phyloP scores from a whole-genome alignment of 2,797 vertebrate species.

The Micromesistius poutassou region DNA sequence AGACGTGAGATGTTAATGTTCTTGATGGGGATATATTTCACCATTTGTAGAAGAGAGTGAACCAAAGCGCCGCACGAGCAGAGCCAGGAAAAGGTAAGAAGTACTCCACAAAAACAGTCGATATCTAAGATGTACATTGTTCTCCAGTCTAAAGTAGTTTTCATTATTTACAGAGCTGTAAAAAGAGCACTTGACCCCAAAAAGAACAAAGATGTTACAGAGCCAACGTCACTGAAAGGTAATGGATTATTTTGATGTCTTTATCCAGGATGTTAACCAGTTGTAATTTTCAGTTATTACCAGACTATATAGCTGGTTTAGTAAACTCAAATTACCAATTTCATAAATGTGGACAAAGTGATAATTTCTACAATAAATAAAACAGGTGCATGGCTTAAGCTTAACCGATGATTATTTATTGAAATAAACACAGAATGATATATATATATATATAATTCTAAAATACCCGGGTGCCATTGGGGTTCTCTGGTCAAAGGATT shows the following conservation, averaged over 20 bases:
- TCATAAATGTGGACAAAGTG: background rate
- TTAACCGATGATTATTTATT: background rate
- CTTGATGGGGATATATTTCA: constrained; percentile 14
- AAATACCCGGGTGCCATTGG: no score
- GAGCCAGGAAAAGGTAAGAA: constrained; percentile 83
- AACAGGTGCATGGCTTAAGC: background rate
- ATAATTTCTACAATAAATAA: background rate
- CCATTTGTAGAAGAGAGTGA: constrained; percentile 63
- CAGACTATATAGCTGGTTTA: background rate
- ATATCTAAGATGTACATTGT: background rate
- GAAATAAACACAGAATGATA: no score
- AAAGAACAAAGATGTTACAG: constrained; percentile 42
- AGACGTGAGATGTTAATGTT: background rate
- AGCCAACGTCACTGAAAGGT: constrained; percentile 67
- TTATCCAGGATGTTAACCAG: background rate
- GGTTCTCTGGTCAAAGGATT: constrained; percentile 60
- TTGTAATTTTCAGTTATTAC: no score
- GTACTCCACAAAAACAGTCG: background rate
- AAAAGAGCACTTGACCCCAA: constrained; percentile 64
- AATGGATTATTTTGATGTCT: constrained; percentile 8
- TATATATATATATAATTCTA: no score
- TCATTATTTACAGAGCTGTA: constrained; percentile 63
- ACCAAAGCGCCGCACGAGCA: constrained; percentile 82
- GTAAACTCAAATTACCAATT: background rate
- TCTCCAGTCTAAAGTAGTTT: constrained; percentile 20